Evolutionary conservation across 2,888 invertebrate species (phyloP).

Genomic region (Sepioteuthis lessoniana): DNA sequence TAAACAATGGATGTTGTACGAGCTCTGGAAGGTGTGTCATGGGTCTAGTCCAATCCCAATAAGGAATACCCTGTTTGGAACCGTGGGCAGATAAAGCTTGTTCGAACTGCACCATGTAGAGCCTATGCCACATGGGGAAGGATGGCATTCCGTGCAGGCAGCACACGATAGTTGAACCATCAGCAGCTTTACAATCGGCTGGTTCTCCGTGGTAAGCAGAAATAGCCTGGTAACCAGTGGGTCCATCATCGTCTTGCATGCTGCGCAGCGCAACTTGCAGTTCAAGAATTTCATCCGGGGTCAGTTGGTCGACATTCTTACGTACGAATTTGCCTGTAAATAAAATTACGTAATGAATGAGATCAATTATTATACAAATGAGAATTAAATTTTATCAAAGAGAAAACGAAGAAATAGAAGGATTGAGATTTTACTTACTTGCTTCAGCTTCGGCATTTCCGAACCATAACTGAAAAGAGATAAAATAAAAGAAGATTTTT

Average conservation of each 20-base stretch:
- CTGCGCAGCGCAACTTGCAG: constrained; percentile 52
- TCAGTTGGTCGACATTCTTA: constrained; percentile 55
- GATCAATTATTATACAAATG: no score
- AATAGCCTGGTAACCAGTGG: constrained; percentile 53
- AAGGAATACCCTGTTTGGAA: constrained; percentile 53
- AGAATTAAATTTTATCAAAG: no score
- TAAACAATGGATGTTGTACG: constrained; percentile 50
- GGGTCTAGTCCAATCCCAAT: constrained; percentile 57
- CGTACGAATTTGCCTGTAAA: constrained; percentile 51
- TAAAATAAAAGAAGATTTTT: neutral
- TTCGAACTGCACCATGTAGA: constrained; percentile 55
- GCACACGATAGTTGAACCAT: constrained; percentile 52
- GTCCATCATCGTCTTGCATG: constrained; percentile 50
- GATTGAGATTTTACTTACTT: neutral
- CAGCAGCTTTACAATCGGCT: constrained; percentile 51
- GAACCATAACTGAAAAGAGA: neutral
- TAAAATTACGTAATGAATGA: neutral
- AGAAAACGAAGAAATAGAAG: no score
- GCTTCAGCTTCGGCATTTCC: neutral
- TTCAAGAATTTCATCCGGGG: constrained; percentile 50
- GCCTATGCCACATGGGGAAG: constrained; percentile 56
- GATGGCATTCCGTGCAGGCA: constrained; percentile 55
- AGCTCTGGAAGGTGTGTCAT: constrained; percentile 52
- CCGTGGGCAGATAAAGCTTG: constrained; percentile 42
- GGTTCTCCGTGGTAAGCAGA: constrained; percentile 56